Evolutionary conservation across 2,888 invertebrate genomes (phyloP).

Genomic region (Petrolisthes cinctipes): DNA sequence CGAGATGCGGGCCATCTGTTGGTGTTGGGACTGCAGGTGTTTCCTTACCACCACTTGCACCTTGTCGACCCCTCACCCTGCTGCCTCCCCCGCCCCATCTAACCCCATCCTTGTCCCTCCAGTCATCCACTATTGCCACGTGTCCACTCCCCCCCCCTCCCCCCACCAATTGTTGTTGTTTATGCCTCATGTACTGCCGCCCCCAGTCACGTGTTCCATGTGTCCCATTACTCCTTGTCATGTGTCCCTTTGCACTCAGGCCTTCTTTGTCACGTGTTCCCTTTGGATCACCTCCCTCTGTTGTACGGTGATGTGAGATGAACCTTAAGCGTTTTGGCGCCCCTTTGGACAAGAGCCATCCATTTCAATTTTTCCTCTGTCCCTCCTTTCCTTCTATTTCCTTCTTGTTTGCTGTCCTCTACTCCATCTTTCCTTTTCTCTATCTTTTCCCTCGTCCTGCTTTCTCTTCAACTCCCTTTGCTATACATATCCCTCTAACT

Average conservation of each 20-base stretch:
- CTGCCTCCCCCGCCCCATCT: neutral
- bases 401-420: neutral
- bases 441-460: neutral
- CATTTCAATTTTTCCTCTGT: too few relatives aligned
- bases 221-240: neutral
- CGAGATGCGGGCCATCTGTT: too few relatives aligned
- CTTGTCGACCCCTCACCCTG: neutral
- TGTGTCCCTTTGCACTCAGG: neutral
- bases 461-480: neutral
- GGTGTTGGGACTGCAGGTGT: too few relatives aligned
- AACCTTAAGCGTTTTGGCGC: neutral
- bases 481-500: neutral
- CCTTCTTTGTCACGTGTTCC: neutral
- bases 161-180: neutral
- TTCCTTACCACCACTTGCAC: neutral
- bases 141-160: neutral
- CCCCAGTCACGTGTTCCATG: neutral
- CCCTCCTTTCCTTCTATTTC: neutral
- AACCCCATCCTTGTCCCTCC: neutral
- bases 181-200: neutral
- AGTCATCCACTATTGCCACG: neutral
- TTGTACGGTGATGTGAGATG: too few relatives aligned
- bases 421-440: neutral
- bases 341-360: neutral
- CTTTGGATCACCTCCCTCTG: neutral